Conservation (phyloP, 2,797 vertebrate species). For the Anguilla marmorata region DNA sequence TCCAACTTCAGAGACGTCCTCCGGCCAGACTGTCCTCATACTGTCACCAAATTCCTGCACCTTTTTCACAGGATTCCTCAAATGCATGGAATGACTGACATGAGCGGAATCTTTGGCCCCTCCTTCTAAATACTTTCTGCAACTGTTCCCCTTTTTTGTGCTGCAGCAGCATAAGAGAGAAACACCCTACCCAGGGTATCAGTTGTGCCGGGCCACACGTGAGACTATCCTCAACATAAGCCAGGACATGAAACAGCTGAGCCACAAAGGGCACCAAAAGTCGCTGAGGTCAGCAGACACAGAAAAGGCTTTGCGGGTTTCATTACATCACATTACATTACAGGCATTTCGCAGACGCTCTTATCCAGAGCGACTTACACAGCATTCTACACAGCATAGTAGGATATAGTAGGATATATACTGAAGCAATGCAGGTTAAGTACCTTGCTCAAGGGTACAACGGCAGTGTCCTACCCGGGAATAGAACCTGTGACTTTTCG, state of each 20-base stretch:
- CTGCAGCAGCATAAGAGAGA: neutral
- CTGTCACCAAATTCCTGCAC: neutral
- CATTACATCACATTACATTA: no score
- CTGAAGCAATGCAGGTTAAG: no score
- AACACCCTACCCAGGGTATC: slow-evolving; percentile 8
- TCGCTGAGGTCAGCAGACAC: neutral
- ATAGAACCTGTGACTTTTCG: no score
- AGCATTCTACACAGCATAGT: no score
- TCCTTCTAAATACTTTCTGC: neutral
- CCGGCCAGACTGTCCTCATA: neutral
- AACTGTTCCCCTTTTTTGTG: neutral
- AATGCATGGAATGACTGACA: neutral
- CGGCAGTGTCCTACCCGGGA: no score
- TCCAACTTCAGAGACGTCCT: neutral
- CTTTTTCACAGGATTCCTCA: neutral
- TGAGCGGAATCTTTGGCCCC: neutral
- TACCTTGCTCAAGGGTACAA: no score
- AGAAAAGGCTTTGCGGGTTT: neutral
- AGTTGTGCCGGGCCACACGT: neutral
- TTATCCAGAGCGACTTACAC: no score
- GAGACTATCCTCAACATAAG: neutral
- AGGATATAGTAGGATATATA: no score
- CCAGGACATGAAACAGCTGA: neutral
- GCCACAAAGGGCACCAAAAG: neutral
- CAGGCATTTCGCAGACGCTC: no score